Base-by-base conservation (phyloP, 23 tunicate genomes). In the Styela plicata region DNA sequence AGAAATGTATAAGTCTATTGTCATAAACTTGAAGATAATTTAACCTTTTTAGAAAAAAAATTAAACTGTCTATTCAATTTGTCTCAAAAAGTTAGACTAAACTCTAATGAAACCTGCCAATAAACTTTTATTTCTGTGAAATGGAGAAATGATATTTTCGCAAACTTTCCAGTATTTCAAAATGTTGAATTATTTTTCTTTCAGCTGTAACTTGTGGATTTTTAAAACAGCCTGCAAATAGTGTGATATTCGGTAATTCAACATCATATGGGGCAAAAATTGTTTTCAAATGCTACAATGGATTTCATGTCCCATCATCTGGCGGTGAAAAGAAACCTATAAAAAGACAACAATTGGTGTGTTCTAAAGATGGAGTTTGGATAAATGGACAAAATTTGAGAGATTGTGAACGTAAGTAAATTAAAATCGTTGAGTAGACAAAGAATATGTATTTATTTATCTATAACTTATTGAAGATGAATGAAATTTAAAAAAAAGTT, bases 321-420 rank as follows among this genome's bases (percentile, higher is more conserved):
- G 2, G 21, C 22, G 27, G 26, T 25, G 31, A 36, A 1, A 37
- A 76, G 65, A 44, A 53, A 36, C 37, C 10, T 18, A 67, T 19
- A 25, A 67, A 67, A 19, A 18, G n/a, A 25, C 71, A 67, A 22
- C 7, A 7, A 19, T 52, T 53, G n/a, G 37, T 19, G 44, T 76
- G 81, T 44, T 26, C 63, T n/a, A 57, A 76, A 1, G 64, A 25
- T 36, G 81, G 81, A n/a, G 18, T 21, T 24, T 76, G 81, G 81
- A 27, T 27, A 22, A 24, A 28, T 21, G 81, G 21, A 36, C 37
- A 36, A 26, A 26, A 21, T n/a, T 21, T 76, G 31, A 29, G n/a
- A 24, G 81, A 76, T 53, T 76, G 81, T 76, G 32, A 76, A 53
- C 31, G 81, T 76, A 76, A 25, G 71, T 67, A 67, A n/a, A n/a